Percentiles rank a stretch among this genome's conserved stretches.
Evolutionary conservation across 1,140 invertebrate genomes (phyloP).

Genomic region (Homalodisca vitripennis): DNA sequence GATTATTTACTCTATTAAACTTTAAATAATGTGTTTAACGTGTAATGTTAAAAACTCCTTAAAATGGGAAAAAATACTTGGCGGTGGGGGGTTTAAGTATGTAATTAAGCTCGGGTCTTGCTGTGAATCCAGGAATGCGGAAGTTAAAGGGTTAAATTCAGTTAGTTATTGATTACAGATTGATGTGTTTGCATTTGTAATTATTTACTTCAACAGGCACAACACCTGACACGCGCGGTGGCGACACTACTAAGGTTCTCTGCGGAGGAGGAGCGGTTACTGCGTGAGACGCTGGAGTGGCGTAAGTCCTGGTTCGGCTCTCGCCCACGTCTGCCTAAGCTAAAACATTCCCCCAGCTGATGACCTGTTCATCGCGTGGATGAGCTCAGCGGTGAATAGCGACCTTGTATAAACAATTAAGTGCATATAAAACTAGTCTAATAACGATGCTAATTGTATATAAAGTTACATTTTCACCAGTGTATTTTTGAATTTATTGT

Average conservation of each 20-base stretch:
- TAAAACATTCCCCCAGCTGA: constrained; percentile 37
- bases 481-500: too few species aligned
- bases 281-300: constrained; percentile 86
- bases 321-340: constrained; percentile 53
- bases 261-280: constrained; percentile 80
- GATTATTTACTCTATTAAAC: too few species aligned
- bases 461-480: not conserved
- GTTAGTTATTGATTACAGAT: too few species aligned
- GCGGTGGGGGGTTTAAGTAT: not conserved
- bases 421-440: too few species aligned
- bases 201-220: constrained; percentile 80
- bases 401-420: too few species aligned
- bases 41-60: too few species aligned
- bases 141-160: too few species aligned
- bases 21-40: too few species aligned
- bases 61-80: not conserved
- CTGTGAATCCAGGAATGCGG: too few species aligned
- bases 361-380: not conserved
- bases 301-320: constrained; percentile 85
- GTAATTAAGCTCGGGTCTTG: not conserved
- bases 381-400: too few species aligned
- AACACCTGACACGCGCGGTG: constrained; percentile 86
- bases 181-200: too few species aligned
- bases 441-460: not conserved
- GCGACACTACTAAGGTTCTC: constrained; percentile 80